A percentile compares a stretch with the other conserved stretches of the same genome.
phyloP scores from a whole-genome alignment of 2,797 vertebrate genomes.

The Spinus pinus region DNA sequence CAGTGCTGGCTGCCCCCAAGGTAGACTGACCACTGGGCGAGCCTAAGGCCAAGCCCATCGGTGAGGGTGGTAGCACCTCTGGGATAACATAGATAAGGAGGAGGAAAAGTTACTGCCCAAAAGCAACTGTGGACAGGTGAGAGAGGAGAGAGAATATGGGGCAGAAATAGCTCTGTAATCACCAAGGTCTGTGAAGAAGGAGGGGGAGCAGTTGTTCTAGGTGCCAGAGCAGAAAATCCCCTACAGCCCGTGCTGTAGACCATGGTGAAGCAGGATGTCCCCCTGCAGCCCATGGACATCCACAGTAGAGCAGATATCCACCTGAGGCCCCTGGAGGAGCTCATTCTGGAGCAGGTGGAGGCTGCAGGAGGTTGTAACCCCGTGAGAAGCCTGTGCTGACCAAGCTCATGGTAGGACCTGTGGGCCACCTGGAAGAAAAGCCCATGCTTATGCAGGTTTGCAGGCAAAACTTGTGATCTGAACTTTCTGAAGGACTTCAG shows the following conservation, averaged over 20 bases:
- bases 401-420: background rate
- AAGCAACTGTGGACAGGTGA: background rate
- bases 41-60: background rate
- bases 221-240: background rate
- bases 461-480: background rate
- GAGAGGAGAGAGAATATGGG: background rate
- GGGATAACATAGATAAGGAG: background rate
- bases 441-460: background rate
- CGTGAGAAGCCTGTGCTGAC: background rate
- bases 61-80: background rate
- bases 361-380: background rate
- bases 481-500: background rate
- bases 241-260: background rate
- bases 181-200: background rate
- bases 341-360: background rate
- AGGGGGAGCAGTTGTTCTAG: background rate
- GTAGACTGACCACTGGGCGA: too few species aligned
- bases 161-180: background rate
- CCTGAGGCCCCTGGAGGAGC: background rate
- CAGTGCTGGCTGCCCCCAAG: background rate
- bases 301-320: background rate
- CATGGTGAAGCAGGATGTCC: background rate
- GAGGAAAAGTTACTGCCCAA: background rate
- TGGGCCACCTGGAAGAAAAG: background rate
- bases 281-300: accelerated